Evolutionary conservation across 2,888 invertebrate species (phyloP).

Genomic region (Carterocephalus palaemon): DNA sequence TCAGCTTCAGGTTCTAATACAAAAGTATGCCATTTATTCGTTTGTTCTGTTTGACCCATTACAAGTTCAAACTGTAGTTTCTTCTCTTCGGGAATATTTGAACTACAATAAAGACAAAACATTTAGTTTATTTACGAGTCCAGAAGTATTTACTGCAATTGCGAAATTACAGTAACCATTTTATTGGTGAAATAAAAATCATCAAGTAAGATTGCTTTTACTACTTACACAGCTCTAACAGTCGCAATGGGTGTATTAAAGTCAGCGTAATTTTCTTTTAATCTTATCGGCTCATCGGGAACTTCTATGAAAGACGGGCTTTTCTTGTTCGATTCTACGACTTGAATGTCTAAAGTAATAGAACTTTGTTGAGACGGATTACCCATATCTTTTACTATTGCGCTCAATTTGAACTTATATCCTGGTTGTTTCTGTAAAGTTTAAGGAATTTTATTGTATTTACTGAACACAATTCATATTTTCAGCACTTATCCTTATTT

Average conservation of each 20-base stretch:
- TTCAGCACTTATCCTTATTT: too few relatives aligned
- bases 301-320: slow-evolving; percentile 85
- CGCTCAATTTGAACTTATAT: slow-evolving; percentile 83
- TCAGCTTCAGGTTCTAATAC: slow-evolving; percentile 83
- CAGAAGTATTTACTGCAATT: too few relatives aligned
- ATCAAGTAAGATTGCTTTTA: not conserved
- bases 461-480: too few relatives aligned
- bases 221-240: slow-evolving; percentile 83
- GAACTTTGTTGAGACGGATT: slow-evolving; percentile 80
- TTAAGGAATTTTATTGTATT: not conserved
- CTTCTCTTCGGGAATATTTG: slow-evolving; percentile 86
- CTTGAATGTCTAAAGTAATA: slow-evolving; percentile 89
- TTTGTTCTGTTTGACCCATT: slow-evolving; percentile 90
- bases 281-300: slow-evolving; percentile 79
- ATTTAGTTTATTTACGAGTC: not conserved
- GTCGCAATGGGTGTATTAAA: slow-evolving; percentile 84
- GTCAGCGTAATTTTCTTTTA: slow-evolving; percentile 87
- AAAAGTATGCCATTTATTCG: slow-evolving; percentile 89
- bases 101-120: slow-evolving; percentile 60
- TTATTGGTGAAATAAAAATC: slow-evolving; percentile 1
- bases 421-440: slow-evolving; percentile 78
- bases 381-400: slow-evolving; percentile 89
- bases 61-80: slow-evolving; percentile 89
- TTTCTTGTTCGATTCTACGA: slow-evolving; percentile 93
- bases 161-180: not conserved